Base-by-base conservation (phyloP, 1,140 invertebrate genomes). In the Camponotus pennsylvanicus region DNA sequence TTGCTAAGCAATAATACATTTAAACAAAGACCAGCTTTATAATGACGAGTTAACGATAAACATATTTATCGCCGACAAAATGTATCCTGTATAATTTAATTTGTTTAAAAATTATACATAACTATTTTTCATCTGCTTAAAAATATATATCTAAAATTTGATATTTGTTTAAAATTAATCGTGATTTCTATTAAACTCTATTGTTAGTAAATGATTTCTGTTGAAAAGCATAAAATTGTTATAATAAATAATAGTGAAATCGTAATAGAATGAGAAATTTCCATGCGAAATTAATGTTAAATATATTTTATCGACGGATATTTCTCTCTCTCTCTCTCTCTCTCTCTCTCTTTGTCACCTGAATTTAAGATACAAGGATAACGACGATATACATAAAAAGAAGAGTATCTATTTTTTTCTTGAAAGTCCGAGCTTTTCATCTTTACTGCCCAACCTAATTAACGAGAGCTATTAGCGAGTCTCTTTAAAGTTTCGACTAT, bases 401-500 rank as follows among this genome's bases (percentile, higher is more conserved):
- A 52, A 37, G 18, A 45, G 3, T 34, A 21, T 37, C 64, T 18
- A 13, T 79, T 34, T 8, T 52, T 59, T 69, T 59, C 9, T 32
- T 59, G 0, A 49, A 55, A 61, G n/a, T 63, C 27, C 5, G 11
- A 61, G 45, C 21, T 15, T 61, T 34, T 69, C 27, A 73, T 49
- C 61, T 64, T 11, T 70, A 52, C 27, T 61, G n/a, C 55, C 64
- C 55, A 84, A 64, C 71, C 59, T 76, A 88, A 88, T 89, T 85
- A 88, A 70, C 42, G 57, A 57, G 52, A 73, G 45, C 55, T 57
- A 42, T 77, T 70, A 69, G 40, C 34, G 21, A 40, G 52, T 76
- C 73, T 57, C 52, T 88, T 89, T 52, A 52, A 88, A 89, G 71
- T 89, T 89, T 85, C 70, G 67, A 57, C 49, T 52, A 59, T 75